These are phyloP conservation scores for Ptyas mucosa DNA, from an alignment of 2,113 vertebrate genomes.

Conservation along the genomic window DNA sequence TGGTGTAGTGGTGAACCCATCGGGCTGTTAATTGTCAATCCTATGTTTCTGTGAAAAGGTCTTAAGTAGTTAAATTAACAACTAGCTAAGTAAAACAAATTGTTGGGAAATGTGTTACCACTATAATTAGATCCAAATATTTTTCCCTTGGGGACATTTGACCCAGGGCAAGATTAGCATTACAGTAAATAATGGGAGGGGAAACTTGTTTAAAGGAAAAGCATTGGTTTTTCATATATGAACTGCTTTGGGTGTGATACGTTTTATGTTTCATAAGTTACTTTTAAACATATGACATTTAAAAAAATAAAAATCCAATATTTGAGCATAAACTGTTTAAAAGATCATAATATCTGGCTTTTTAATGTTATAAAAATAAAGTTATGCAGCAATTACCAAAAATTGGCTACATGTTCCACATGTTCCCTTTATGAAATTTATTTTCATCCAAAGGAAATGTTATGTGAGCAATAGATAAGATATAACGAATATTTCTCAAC, in stretches of 20 bases:
- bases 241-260: not conserved
- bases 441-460: not conserved
- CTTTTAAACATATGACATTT: not conserved
- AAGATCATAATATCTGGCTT: not conserved
- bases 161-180: constrained; percentile 42
- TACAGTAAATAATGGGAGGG: constrained; percentile 17
- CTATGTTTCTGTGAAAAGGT: constrained; percentile 35
- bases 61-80: constrained; percentile 56
- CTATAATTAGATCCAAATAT: constrained; percentile 51
- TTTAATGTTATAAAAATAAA: not conserved
- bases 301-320: not conserved
- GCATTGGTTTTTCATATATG: not conserved
- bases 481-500: not conserved
- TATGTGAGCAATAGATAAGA: not conserved
- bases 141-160: constrained; percentile 40
- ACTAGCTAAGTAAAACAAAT: constrained; percentile 53
- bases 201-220: constrained; percentile 45
- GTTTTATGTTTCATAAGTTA: not conserved
- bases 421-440: not conserved
- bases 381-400: not conserved
- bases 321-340: not conserved
- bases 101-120: constrained; percentile 56
- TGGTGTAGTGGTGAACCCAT: not conserved
- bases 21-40: not conserved
- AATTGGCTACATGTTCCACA: not conserved